Conservation (phyloP, 2,888 invertebrate genomes). For the Coleophora deauratella region DNA sequence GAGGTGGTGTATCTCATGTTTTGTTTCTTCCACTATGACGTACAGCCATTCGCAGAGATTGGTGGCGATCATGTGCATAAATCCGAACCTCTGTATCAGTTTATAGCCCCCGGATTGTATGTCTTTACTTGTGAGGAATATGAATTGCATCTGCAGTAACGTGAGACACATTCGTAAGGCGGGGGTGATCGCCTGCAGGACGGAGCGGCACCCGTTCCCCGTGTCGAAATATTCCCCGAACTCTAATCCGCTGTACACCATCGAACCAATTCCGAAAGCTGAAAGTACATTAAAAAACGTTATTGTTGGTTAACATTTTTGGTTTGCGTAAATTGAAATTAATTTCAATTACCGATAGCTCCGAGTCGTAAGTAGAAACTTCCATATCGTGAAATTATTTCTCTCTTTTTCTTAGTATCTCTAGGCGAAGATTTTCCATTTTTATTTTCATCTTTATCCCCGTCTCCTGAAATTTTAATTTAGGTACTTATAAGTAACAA, state of each 20-base stretch:
- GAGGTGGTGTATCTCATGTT: conserved; percentile 87
- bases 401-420: conserved; percentile 53
- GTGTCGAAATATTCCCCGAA: conserved; percentile 85
- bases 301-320: too few relatives aligned
- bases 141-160: conserved; percentile 93
- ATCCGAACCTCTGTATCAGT: conserved; percentile 87
- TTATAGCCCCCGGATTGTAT: conserved; percentile 77
- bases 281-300: conserved; percentile 10
- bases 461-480: conserved; percentile 45
- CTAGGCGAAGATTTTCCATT: conserved; percentile 43
- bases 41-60: conserved; percentile 95
- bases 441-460: conserved; percentile 45
- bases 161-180: conserved; percentile 87
- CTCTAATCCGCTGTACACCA: conserved; percentile 82
- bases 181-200: conserved; percentile 84
- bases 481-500: conserved; percentile 29
- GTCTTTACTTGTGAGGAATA: conserved; percentile 90
- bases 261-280: conserved; percentile 77
- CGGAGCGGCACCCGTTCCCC: conserved; percentile 77
- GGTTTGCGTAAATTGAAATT: too few relatives aligned
- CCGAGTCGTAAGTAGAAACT: conserved; percentile 91
- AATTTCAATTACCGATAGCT: conserved; percentile 80
- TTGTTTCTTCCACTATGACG: conserved; percentile 90
- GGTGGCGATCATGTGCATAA: conserved; percentile 96
- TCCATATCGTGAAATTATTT: conserved; percentile 77